Base-by-base conservation (phyloP, 2,888 invertebrate genomes). In the Plagodis dolabraria region DNA sequence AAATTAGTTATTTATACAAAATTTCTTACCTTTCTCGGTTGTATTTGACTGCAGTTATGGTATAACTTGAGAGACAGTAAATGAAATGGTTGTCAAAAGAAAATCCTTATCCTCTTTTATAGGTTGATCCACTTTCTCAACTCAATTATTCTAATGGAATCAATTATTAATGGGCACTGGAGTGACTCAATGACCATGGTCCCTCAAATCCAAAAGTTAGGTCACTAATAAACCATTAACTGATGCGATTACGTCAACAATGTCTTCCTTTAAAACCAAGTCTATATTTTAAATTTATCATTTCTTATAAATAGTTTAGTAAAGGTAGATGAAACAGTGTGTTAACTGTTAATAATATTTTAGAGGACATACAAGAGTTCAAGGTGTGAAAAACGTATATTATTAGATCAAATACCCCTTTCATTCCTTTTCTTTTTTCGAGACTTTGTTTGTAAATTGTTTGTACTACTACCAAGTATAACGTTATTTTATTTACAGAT, bases 161-260 rank as follows among this genome's bases (percentile, higher is more conserved):
- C 7, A 2, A 11, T 57, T 48, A 35, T 36, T 11, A 43, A 57
- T 42, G 45, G 8, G 22, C 12, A 43, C 56, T 55, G 4, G 33
- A 11, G 56, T 61, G 54, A 66, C 50, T 66, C 63, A 61, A 12
- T 44, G 47, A 40, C 45, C 38, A 5, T 52, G 38, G 1, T 53
- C 47, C 42, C 47, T 60, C 38, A 43, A 33, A 33, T 10, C 7
- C 7, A 22, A 22, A 22, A 22, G 22, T 22, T 22, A 22, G 22
- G 22, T 22, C 22, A 22, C 22, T 22, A 40, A 11, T 48, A 4
- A 48, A 58, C 45, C 45, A 36, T 58, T 64, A 50, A 33, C 53
- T 57, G 58, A 60, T 54, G 47, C 11, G 22, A 40, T 65, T 65
- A 45, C 58, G 47, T 35, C 56, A 53, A 34, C 42, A 36, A 47